Conservation (phyloP, 2,888 invertebrate species). For the Microctonus brassicae region DNA sequence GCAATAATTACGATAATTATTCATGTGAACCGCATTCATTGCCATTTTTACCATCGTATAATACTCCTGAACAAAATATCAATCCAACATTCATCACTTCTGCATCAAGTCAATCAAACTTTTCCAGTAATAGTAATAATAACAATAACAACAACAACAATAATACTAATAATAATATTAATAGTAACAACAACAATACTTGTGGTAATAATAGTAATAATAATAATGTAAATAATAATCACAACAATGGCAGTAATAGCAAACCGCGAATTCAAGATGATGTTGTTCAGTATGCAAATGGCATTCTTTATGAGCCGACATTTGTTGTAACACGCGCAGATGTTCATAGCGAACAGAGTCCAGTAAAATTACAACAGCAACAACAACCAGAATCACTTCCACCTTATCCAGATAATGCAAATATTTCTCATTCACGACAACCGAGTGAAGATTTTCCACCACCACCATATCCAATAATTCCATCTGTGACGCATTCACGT, state of each 20-base stretch:
- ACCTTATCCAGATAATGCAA: constrained; percentile 68
- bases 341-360: constrained; percentile 86
- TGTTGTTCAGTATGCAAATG: constrained; percentile 71
- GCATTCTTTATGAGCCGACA: constrained; percentile 65
- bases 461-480: constrained; percentile 86
- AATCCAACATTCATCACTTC: constrained; percentile 39
- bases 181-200: constrained; percentile 44
- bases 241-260: neutral
- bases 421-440: constrained; percentile 71
- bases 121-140: constrained; percentile 25
- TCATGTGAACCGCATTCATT: constrained; percentile 75
- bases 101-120: constrained; percentile 49
- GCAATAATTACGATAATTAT: constrained; percentile 60
- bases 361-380: constrained; percentile 72
- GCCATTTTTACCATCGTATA: constrained; percentile 75
- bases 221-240: constrained; percentile 45
- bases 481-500: constrained; percentile 84
- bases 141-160: neutral
- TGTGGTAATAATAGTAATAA: constrained; percentile 53
- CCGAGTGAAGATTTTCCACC: constrained; percentile 72
- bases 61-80: constrained; percentile 57
- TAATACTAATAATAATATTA: neutral
- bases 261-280: constrained; percentile 67
- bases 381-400: constrained; percentile 72
- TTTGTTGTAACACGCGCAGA: constrained; percentile 86